Conservation (phyloP, 2,888 invertebrate genomes). For the Stenichneumon culpator region DNA sequence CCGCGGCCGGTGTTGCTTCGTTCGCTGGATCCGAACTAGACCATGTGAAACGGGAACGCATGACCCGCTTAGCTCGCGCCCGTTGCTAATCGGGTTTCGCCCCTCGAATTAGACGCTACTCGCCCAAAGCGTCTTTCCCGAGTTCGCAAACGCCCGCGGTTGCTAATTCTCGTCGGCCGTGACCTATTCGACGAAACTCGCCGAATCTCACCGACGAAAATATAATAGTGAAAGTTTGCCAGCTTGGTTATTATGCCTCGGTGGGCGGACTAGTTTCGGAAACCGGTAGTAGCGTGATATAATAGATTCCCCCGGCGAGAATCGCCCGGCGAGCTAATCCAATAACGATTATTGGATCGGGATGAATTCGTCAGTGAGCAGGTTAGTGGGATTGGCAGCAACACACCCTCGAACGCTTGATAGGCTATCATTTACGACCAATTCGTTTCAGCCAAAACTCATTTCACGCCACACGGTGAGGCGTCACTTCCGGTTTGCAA, state of each 20-base stretch:
- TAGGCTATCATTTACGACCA: neutral
- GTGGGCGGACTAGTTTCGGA: slow-evolving; percentile 34
- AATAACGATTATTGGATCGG: slow-evolving; percentile 28
- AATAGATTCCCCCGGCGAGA: slow-evolving; percentile 36
- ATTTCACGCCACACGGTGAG: no score
- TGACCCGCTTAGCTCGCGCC: slow-evolving; percentile 58
- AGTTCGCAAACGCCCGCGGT: neutral
- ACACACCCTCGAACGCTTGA: neutral
- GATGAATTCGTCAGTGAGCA: slow-evolving; percentile 24
- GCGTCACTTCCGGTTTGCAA: no score
- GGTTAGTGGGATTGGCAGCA: neutral
- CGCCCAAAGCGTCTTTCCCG: neutral
- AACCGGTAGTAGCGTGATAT: slow-evolving; percentile 31
- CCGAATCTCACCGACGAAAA: neutral
- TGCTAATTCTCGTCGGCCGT: slow-evolving; percentile 46
- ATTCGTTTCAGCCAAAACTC: no score
- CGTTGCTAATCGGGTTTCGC: slow-evolving; percentile 30
- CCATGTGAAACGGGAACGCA: slow-evolving; percentile 58
- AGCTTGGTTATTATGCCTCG: slow-evolving; percentile 10
- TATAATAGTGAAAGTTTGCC: slow-evolving; percentile 60
- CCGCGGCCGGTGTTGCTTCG: slow-evolving; percentile 41
- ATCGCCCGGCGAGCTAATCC: slow-evolving; percentile 19
- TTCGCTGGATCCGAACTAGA: slow-evolving; percentile 71
- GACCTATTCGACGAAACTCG: slow-evolving; percentile 40
- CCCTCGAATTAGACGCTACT: slow-evolving; percentile 9